Evolutionary conservation across 35 echinoderm and acorn worm species (phyloP), one percentile per base, ranked within the genome.

Genomic region (Diadema setosum): DNA sequence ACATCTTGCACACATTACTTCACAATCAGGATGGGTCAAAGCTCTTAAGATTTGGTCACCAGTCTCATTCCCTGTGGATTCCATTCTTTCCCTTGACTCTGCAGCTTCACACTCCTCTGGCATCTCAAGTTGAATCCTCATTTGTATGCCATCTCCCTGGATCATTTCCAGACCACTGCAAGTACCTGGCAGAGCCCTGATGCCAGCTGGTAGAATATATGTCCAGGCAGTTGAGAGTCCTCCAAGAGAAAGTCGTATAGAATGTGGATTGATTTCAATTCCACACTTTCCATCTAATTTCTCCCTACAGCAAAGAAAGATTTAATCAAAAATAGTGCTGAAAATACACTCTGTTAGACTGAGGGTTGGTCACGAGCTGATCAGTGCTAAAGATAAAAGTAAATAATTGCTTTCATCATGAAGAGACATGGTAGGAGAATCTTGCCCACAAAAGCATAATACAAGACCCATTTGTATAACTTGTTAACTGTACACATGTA

Each of bases 111-210:
- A 8, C 3, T 29, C 21, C 29, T 44, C 73, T 41, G 18, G 9
- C 11, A 36, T 78, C 73, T 78, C 57, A 80, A 90, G 27, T 63
- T 90, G 88, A 31, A 90, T 42, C 25, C 88, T 90, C 88, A 90
- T 90, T 21, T 90, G 88, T 12, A 90, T 43, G 17, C 88, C 88
- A 34, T 87, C 85, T n/a, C 69, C 65, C 40, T 70, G 63, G 17
- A 87, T 59, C 88, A 80, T 83, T 8, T 90, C 49, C 30, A 90
- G 59, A 46, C 88, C 88, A 1, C 64, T 83, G 50, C 88, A 90
- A 42, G 88, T 40, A 30, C 81, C 78, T 20, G 88, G 88, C 2
- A 83, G 81, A 30, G 81, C 21, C 12, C 18, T 23, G 23, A 90
- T 30, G 15, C 58, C 58, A 25, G 25, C 59, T 14, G 81, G 80